phyloP scores from a whole-genome alignment of 2,888 invertebrate species.

The Biston betularia region DNA sequence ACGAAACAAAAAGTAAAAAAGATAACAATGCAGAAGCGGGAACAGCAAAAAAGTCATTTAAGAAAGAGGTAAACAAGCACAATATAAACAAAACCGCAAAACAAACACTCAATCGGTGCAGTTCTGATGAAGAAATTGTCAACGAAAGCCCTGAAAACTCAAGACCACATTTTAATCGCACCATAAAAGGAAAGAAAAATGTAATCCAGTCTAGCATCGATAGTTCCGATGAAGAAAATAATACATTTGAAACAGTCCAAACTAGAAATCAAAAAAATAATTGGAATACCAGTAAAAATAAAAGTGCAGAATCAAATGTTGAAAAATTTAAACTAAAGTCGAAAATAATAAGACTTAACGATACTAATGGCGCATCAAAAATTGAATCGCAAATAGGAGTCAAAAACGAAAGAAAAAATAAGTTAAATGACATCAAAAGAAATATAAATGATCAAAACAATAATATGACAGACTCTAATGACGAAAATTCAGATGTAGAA shows the following conservation, averaged over 20 bases:
- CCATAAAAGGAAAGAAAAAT: neutral
- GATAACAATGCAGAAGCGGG: neutral
- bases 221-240: neutral
- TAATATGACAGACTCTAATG: neutral
- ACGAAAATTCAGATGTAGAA: neutral
- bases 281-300: neutral
- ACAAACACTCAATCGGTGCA: neutral
- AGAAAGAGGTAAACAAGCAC: neutral
- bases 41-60: too few relatives aligned
- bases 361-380: neutral
- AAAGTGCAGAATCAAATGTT: neutral
- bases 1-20: neutral
- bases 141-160: neutral
- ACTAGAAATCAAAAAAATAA: neutral
- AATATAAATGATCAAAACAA: neutral
- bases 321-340: neutral
- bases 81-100: too few relatives aligned
- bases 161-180: too few relatives aligned
- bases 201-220: neutral
- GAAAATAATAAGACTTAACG: neutral
- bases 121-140: neutral
- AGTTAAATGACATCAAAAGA: neutral
- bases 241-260: neutral
- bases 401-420: neutral
- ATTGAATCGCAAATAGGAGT: neutral